These are phyloP conservation scores for Synanthedon myopaeformis DNA, from an alignment of 2,888 invertebrate genomes.

Conservation along the genomic window DNA sequence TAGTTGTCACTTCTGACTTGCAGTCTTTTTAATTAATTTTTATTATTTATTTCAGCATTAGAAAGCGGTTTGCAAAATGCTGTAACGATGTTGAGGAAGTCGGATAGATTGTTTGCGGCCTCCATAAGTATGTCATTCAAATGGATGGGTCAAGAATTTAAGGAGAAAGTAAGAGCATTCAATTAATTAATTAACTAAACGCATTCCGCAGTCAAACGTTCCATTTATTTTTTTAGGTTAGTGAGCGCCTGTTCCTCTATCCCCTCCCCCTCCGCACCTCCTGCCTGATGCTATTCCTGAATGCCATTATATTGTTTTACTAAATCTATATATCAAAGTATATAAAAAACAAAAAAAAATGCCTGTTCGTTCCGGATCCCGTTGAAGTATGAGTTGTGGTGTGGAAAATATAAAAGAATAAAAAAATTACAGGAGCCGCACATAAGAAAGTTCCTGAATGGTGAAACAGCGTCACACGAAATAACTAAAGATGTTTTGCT, in stretches of 20 bases:
- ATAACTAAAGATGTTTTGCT: slow-evolving; percentile 10
- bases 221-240: too few species aligned
- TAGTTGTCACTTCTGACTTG: too few species aligned
- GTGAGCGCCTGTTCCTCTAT: too few species aligned
- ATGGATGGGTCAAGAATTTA: slow-evolving; percentile 20
- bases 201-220: too few species aligned
- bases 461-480: slow-evolving; percentile 13
- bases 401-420: too few species aligned
- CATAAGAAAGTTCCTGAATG: slow-evolving; percentile 14
- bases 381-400: too few species aligned
- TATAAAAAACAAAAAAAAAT: too few species aligned
- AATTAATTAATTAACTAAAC: background rate
- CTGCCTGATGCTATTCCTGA: too few species aligned
- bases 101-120: slow-evolving; percentile 13
- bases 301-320: too few species aligned
- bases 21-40: background rate
- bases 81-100: slow-evolving; percentile 13
- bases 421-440: slow-evolving; percentile 13
- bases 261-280: too few species aligned
- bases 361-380: too few species aligned
- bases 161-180: slow-evolving; percentile 13
- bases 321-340: too few species aligned
- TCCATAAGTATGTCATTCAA: slow-evolving; percentile 21
- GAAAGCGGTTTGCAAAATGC: slow-evolving; percentile 28
- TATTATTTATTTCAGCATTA: slow-evolving; percentile 18